A percentile compares a stretch with the other conserved stretches of the same genome.
Evolutionary conservation across 2,888 invertebrate genomes (phyloP).

Genomic region (Callyntrura guangdongensis): DNA sequence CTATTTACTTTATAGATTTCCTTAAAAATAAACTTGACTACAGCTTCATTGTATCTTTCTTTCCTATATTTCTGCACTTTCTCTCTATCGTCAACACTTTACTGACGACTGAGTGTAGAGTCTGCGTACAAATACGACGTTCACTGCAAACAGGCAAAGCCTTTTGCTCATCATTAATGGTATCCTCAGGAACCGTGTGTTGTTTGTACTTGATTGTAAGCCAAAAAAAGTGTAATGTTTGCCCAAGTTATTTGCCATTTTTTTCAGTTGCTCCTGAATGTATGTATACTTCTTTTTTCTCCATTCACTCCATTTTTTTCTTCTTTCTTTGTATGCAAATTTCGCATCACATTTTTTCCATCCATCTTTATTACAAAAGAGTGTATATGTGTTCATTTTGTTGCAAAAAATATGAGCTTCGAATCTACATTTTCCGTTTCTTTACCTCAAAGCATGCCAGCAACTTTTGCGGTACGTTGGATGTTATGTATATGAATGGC

Average conservation of each 20-base stretch:
- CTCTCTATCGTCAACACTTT: no score
- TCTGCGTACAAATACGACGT: no score
- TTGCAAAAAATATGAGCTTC: neutral
- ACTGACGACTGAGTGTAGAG: no score
- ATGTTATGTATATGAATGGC: neutral
- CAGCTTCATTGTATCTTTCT: no score
- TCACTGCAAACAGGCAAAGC: neutral
- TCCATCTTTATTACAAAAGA: constrained; percentile 43
- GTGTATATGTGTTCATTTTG: neutral
- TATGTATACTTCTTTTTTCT: neutral
- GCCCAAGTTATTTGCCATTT: no score
- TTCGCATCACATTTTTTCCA: constrained; percentile 27
- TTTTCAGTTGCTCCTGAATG: neutral
- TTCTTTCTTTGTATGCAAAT: neutral
- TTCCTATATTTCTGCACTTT: no score
- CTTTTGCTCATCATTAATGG: no score
- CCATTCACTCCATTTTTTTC: no score
- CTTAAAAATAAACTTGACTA: no score
- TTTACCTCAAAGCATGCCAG: neutral
- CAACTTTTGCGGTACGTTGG: no score
- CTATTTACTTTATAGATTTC: no score
- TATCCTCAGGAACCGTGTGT: neutral
- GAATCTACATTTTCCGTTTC: neutral
- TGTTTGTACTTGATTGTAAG: neutral
- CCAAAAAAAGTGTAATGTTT: no score